Evolutionary conservation across 2,888 invertebrate genomes (phyloP), one percentile per base, ranked within the genome.

Genomic region (Trachelus troglodyta): DNA sequence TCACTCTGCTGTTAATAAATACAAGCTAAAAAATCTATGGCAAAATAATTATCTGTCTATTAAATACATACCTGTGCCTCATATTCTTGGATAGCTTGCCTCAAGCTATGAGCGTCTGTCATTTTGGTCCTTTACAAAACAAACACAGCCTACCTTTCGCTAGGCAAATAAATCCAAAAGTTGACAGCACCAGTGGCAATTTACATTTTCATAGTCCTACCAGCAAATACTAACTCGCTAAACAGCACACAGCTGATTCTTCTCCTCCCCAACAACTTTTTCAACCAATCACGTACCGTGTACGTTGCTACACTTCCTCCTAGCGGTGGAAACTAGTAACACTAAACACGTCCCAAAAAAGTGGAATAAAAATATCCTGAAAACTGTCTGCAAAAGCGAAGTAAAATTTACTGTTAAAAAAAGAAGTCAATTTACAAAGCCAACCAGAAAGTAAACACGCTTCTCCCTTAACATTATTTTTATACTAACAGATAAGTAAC

Each of bases 81-180:
- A 79, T 90, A 90, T 69, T 90, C 87, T 73, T 81, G 79, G 71
- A 90, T 86, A 34, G 88, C 79, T 79, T 88, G 85, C 69, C 81
- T 85, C 75, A 90, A 83, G 79, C 84, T 85, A 34, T 84, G 82
- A 30, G 81, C 78, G 77, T 89, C 87, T 76, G 87, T 83, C 89
- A 89, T 89, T 75, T 76, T 76, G 40, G 6, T 56, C 23, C 23
- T 23, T 23, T 9, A 23, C 23, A 15, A 56, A 56, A 23, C 40
- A 56, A 56, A 56, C 40, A 40, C 40, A 56, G 40, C 23, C 23
- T 56, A 56, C 23, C 9, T 56, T 56, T 56, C 40, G 23, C 40
- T 15, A 15, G 40, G 23, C 23, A 56, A 56, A 56, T 6, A 23
- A 56, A 56, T 56, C 40, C 40, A 56, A 56, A 56, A 23, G 0